Base-by-base conservation (phyloP, 1,140 invertebrate genomes). In the Mactra quadrangularis region DNA sequence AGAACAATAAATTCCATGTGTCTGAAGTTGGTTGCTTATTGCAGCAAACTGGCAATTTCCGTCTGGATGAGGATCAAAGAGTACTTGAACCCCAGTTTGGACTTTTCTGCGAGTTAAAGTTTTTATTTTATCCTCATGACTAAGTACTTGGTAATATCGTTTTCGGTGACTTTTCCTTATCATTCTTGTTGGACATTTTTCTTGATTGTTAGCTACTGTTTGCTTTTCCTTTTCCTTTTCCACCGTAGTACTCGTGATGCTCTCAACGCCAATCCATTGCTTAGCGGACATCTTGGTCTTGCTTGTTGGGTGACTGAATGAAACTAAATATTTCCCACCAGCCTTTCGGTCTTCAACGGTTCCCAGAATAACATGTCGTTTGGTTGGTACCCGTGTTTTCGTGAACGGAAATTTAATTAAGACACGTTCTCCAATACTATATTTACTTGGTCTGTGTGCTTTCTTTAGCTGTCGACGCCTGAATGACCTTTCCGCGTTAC, bases 21-120 rank as follows among this genome's bases (percentile, higher is more conserved):
- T 2, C n/a, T 35, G 33, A 9, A 70, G 19, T 70, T 53, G 66
- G 27, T 70, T 41, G 3, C n/a, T 15, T 7, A 70, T 29, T 25
- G 66, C 66, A n/a, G 19, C 22, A 35, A 70, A 70, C 45, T 70
- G 66, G 31, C 66, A 70, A 38, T 70, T 70, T n/a, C 66, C 66
- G 29, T 70, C 66, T 52, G 66, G 66, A 19, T 4, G 15, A 15
- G 66, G 66, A 35, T 64, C 35, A 41, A n/a, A 45, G 4, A 64
- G 13, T 4, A 64, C 60, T 35, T 27, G n/a, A 33, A 62, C 33
- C 31, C 55, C 55, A 57, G 7, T 60, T 33, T n/a, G 57, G 31
- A 60, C 15, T 17, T 33, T 19, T 33, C 35, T 33, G 31, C 9
- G 17, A 60, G 31, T 17, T 17, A 33, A 15, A 29, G 35, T 33